A percentile compares a stretch with the other conserved stretches of the same genome.
These are phyloP conservation scores for Heliopora coerulea DNA, from an alignment of 92 coral and sea anemone genomes.

Conservation along the genomic window DNA sequence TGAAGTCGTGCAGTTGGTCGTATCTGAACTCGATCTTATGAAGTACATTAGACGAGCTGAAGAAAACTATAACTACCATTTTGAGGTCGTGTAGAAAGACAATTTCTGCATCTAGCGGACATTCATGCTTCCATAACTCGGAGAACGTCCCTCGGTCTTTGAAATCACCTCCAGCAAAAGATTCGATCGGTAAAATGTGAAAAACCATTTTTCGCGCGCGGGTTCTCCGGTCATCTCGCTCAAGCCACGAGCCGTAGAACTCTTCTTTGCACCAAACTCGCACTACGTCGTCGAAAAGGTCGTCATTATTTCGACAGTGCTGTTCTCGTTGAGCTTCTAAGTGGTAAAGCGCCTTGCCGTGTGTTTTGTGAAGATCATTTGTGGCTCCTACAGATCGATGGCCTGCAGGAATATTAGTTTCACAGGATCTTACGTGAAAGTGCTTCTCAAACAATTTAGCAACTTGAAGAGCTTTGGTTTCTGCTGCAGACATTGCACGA, in stretches of 20 bases:
- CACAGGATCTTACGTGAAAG: background rate
- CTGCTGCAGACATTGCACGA: too few species aligned
- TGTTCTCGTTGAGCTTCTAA: constrained; percentile 11
- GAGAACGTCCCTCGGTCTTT: constrained; percentile 59
- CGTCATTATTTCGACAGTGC: constrained; percentile 1
- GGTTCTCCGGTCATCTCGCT: constrained; percentile 12
- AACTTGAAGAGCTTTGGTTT: too few species aligned
- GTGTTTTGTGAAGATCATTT: too few species aligned
- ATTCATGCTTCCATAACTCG: constrained; percentile 66
- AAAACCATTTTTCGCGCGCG: constrained; percentile 24
- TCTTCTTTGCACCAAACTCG: constrained; percentile 33
- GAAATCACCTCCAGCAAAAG: constrained; percentile 73
- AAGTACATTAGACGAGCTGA: constrained; percentile 28
- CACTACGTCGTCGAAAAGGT: constrained; percentile 29
- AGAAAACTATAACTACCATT: constrained; percentile 55
- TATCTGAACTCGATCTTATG: constrained; percentile 67
- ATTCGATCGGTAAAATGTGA: constrained; percentile 62
- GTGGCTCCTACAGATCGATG: background rate
- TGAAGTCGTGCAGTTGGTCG: constrained; percentile 67
- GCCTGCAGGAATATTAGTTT: background rate
- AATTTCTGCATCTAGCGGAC: constrained; percentile 52
- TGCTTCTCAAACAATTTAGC: constrained; percentile 4
- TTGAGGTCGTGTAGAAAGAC: constrained; percentile 85
- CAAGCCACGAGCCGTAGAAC: constrained; percentile 16
- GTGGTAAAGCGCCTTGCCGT: background rate